These are phyloP conservation scores for Lepidotrigona ventralis DNA, from an alignment of 1,140 invertebrate genomes.

Conservation along the genomic window DNA sequence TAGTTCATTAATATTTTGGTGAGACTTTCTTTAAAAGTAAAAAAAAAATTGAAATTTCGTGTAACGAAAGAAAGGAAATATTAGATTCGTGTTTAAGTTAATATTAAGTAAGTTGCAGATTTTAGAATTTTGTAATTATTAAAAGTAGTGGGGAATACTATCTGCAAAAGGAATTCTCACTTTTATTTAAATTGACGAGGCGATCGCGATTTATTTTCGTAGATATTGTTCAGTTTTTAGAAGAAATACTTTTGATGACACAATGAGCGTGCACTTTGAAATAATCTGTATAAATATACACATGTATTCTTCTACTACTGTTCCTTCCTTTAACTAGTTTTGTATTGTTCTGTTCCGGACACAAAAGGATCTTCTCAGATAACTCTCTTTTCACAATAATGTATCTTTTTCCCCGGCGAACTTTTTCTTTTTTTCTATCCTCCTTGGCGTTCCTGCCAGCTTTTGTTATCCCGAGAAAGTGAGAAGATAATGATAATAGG, in stretches of 20 bases:
- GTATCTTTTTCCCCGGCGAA: neutral
- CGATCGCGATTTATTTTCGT: no score
- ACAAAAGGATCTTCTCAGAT: neutral
- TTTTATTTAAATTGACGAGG: no score
- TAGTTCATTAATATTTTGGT: neutral
- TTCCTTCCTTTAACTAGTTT: neutral
- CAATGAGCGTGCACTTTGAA: neutral
- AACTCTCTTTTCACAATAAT: neutral
- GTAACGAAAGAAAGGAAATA: no score
- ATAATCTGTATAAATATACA: neutral
- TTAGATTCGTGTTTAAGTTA: no score
- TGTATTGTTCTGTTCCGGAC: neutral
- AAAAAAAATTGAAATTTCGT: no score
- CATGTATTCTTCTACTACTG: no score
- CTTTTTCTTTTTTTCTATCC: neutral
- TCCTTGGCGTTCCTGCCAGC: neutral
- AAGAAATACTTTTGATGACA: neutral
- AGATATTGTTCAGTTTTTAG: neutral
- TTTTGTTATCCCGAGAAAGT: conserved; percentile 10
- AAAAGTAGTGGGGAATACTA: no score
- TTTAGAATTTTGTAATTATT: no score
- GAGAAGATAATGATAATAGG: conserved; percentile 36
- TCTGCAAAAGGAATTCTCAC: no score
- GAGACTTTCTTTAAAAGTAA: no score
- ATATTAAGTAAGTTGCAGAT: no score